Base-by-base conservation (phyloP, 2,888 invertebrate species). In the Pecten maximus region DNA sequence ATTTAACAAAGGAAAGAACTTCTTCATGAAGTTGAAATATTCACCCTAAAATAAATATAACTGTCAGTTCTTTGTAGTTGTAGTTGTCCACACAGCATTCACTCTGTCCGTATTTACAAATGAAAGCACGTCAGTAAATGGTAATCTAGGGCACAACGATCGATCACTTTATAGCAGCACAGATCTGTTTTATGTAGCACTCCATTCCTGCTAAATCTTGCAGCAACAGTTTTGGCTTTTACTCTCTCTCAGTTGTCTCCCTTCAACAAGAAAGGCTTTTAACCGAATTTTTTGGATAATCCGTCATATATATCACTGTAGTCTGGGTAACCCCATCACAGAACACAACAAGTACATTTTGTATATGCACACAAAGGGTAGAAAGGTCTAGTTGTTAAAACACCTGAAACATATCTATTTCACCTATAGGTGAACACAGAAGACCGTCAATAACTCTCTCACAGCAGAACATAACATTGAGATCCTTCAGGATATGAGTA, bases 121-220 rank as follows among this genome's bases (percentile, higher is more conserved):
- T 74, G 74, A 74, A 74, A 74, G 74, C 74, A 74, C 74, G 74
- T 74, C 74, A 74, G 74, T 74, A 74, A 74, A 74, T 74, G 74
- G 74, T 74, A 74, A 74, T 35, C 28, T 74, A 74, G 74, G 74
- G 74, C 74, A 28, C 74, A 74, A 35, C 23, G 35, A 35, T 23
- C 74, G 12, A 23, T 74, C 74, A 74, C 23, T 35, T 60, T 4
- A 54, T 54, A 54, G 54, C 74, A 28, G 35, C 74, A 74, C 74
- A 74, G 74, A 74, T 74, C 74, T 35, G 4, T 35, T 35, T 74
- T 35, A 35, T 74, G 12, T 35, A 74, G 35, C 35, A 74, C 74
- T 35, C 28, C 28, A 28, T 35, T 23, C 10, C 74, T 74, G 74
- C 74, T 74, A 10, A 12, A 28, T 74, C 23, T 35, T 74, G 3